Percentiles rank a stretch among this genome's conserved stretches.
These are phyloP conservation scores for Microctenopoma steveboyesi DNA, from an alignment of 2,797 vertebrate genomes.

Conservation along the genomic window DNA sequence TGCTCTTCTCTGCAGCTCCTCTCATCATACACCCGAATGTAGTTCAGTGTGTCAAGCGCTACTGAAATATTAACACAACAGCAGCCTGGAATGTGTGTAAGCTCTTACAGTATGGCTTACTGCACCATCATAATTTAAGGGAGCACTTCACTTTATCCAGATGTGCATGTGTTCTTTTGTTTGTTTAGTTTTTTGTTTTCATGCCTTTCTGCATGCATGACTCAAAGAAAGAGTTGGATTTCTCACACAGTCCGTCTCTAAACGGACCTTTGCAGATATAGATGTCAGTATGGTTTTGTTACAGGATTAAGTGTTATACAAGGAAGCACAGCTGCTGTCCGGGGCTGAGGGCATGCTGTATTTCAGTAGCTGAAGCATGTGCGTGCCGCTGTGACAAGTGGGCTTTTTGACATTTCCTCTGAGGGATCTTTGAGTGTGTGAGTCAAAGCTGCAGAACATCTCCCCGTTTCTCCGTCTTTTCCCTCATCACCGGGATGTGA, in stretches of 20 bases:
- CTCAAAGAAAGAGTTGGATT: constrained; percentile 1
- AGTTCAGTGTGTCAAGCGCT: constrained; percentile 83
- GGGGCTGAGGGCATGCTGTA: neutral
- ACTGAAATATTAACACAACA: constrained; percentile 81
- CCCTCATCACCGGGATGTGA: constrained; percentile 46
- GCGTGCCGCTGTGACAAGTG: constrained; percentile 28
- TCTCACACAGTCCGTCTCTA: neutral
- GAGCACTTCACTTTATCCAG: constrained; percentile 25
- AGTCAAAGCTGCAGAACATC: constrained; percentile 36
- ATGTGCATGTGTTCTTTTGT: neutral
- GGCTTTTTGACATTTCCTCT: constrained; percentile 21
- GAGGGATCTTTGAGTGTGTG: constrained; percentile 13
- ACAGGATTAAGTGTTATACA: constrained; percentile 7
- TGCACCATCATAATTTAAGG: constrained; percentile 44
- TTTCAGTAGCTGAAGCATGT: constrained; percentile 14
- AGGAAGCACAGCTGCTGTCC: constrained; percentile 29
- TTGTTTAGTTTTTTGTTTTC: neutral
- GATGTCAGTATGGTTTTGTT: constrained; percentile 3
- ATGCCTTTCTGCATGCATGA: neutral
- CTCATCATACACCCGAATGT: constrained; percentile 63
- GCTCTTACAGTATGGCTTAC: constrained; percentile 22
- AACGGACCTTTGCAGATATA: constrained; percentile 9
- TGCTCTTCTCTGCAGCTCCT: constrained; percentile 38
- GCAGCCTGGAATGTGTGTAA: constrained; percentile 43
- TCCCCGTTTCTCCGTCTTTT: constrained; percentile 26